Base-by-base conservation (phyloP, 2,113 vertebrate species). In the Sylvia atricapilla region DNA sequence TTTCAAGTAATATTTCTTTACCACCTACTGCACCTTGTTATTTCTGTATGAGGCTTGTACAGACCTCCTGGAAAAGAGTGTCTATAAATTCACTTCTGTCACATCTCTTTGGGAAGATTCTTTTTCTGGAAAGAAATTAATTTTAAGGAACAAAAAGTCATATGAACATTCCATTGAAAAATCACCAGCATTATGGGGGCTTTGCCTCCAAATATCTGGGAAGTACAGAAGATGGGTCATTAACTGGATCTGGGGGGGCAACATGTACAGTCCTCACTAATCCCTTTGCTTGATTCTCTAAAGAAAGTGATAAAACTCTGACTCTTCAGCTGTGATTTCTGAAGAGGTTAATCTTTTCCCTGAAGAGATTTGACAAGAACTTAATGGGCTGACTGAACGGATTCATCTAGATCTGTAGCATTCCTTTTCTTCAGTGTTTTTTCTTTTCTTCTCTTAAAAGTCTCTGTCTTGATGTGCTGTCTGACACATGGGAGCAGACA, bases 161-260 rank as follows among this genome's bases (percentile, higher is more conserved):
- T 49, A 49, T 2, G 6, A 73, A 31, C 1, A 6, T 69, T 55
- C 21, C 7, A 13, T 37, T 86, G 46, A 17, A 68, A 94, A 81
- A 47, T 75, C 78, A 13, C 3, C 22, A 53, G 3, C 9, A 50
- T 49, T 46, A 43, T 1, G 3, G 4, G 4, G 2, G 2, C 3
- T 63, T 94, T 86, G 13, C 10, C 8, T 82, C 35, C 76, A 37
- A 84, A 44, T 70, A 72, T 75, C 22, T 68, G n/a, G 10, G 19
- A 75, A 46, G 17, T 64, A 20, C 22, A 10, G 68, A 19, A 68
- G 21, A 31, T 46, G 9, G 8, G 8, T 67, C 18, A 46, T 68
- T 66, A 63, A 20, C 31, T 72, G 52, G 9, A 44, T 81, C 47
- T 78, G 27, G 7, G 13, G 27, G 5, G 8, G 15, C 64, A 64